These are phyloP conservation scores for Sterrhoptilus dennistouni DNA, from an alignment of 2,113 vertebrate genomes.

Conservation along the genomic window DNA sequence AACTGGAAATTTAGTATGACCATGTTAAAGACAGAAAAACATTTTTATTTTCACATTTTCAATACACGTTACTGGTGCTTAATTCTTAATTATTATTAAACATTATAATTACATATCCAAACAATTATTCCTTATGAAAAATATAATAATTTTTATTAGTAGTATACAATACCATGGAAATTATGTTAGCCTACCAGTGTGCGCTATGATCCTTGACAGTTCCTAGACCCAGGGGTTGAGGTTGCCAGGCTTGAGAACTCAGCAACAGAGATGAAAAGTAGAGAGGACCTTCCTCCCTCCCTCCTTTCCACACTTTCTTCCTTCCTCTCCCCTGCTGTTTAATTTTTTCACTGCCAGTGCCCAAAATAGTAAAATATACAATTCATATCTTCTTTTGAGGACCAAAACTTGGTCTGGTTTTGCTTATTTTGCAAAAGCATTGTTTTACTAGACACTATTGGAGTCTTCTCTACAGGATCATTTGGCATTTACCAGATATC, in stretches of 20 bases:
- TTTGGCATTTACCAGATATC: background rate
- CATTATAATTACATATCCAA: background rate
- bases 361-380: background rate
- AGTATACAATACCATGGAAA: background rate
- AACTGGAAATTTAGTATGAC: background rate
- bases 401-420: background rate
- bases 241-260: background rate
- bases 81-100: background rate
- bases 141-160: background rate
- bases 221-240: background rate
- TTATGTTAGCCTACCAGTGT: too few species aligned
- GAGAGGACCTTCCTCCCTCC: fast-evolving
- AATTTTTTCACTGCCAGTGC: background rate
- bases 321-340: background rate
- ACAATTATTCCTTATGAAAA: background rate
- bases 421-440: background rate
- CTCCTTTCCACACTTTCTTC: fast-evolving
- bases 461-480: background rate
- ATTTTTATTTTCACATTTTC: background rate
- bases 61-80: background rate
- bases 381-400: background rate
- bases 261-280: background rate
- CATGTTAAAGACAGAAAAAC: background rate
- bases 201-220: background rate
- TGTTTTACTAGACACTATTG: background rate